Evolutionary conservation across 2,113 vertebrate species (phyloP).

Genomic region (Plectropomus leopardus): DNA sequence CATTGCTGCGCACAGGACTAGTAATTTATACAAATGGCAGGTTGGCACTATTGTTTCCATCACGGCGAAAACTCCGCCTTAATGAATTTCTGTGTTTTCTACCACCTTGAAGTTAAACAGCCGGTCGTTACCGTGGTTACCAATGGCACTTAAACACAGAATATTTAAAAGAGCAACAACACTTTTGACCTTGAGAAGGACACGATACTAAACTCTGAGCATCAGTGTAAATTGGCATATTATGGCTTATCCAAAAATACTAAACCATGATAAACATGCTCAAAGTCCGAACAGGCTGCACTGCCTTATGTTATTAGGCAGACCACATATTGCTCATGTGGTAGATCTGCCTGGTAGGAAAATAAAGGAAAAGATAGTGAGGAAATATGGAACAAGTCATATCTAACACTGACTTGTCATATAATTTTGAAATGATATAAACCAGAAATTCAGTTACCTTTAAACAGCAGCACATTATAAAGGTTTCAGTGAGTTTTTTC

Average conservation of each 20-base stretch:
- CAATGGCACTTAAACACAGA: neutral
- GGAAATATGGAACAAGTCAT: neutral
- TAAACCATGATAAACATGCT: neutral
- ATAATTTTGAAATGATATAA: neutral
- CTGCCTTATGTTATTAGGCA: neutral
- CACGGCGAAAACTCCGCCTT: neutral
- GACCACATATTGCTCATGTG: neutral
- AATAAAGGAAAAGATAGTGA: neutral
- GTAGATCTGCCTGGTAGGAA: neutral
- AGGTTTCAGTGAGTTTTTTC: neutral
- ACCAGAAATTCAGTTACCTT: neutral
- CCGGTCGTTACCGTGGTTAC: slow-evolving; percentile 45
- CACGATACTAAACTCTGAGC: neutral
- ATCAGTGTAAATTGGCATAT: neutral
- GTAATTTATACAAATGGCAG: slow-evolving; percentile 14
- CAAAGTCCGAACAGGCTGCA: neutral
- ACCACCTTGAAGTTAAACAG: neutral
- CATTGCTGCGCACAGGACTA: slow-evolving; percentile 26
- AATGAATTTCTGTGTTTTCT: slow-evolving; percentile 13
- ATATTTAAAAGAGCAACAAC: neutral
- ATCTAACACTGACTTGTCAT: neutral
- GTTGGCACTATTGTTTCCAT: neutral
- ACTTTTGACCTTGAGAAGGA: slow-evolving; percentile 19
- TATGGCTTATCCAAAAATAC: slow-evolving; percentile 11
- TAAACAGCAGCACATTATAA: neutral